These are phyloP conservation scores for Phymastichus coffea DNA, from an alignment of 1,140 invertebrate species.

Conservation along the genomic window DNA sequence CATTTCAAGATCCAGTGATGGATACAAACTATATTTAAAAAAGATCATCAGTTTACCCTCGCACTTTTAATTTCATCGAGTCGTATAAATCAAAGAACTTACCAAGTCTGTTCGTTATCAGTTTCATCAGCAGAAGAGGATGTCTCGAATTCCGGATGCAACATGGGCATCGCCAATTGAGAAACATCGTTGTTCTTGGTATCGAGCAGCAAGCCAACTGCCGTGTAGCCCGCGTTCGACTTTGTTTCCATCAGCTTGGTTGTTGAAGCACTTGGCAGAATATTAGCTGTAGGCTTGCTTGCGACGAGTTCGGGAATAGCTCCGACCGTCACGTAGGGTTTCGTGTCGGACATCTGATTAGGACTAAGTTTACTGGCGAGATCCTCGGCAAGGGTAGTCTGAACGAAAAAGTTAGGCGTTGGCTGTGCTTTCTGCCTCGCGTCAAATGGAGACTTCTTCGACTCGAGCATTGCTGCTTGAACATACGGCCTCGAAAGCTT, in stretches of 20 bases:
- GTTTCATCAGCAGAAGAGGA: no score
- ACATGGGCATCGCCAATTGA: no score
- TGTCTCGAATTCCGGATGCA: no score
- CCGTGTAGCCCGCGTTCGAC: no score
- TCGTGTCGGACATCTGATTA: neutral
- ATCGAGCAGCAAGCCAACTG: no score
- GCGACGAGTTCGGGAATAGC: slow-evolving; percentile 37
- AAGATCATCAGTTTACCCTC: neutral
- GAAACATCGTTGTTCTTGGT: no score
- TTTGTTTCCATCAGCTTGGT: no score
- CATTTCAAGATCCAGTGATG: slow-evolving; percentile 12
- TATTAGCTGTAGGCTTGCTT: neutral
- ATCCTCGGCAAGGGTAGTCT: slow-evolving; percentile 14
- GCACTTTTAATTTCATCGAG: no score
- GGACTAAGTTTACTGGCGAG: neutral
- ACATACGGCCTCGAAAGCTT: slow-evolving; percentile 41
- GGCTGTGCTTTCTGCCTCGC: slow-evolving; percentile 27
- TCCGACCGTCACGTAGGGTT: slow-evolving; percentile 42
- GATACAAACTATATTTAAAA: slow-evolving; percentile 15
- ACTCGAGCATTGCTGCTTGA: slow-evolving; percentile 36
- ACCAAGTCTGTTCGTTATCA: no score
- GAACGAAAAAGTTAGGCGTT: slow-evolving; percentile 22
- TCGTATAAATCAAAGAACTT: no score
- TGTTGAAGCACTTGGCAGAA: no score
- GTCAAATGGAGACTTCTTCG: slow-evolving; percentile 22